Base-by-base conservation (phyloP, 2,113 vertebrate genomes). In the Callionymus lyra region DNA sequence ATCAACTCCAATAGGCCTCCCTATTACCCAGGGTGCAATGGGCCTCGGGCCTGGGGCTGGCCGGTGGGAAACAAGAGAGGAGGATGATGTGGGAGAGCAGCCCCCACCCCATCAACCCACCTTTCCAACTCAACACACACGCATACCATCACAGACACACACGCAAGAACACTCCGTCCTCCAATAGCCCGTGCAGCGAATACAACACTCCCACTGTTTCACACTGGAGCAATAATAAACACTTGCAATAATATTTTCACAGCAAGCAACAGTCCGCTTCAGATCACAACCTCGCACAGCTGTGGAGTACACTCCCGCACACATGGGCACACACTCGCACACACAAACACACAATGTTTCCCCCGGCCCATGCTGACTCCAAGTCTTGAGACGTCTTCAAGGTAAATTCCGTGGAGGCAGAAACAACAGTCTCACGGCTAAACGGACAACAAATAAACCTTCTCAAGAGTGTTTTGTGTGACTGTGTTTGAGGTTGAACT, bases 221-320 rank as follows among this genome's bases (percentile, higher is more conserved):
- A 82, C 83, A 69, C 76, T 72, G 70, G 64, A 80, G 72, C 77
- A 85, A 85, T 85, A 86, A 86, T 87, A 86, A 86, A 86, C 84
- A 85, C 82, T 85, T 85, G 84, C 77, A 80, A 87, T 87, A 87
- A 87, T 86, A 86, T 87, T 87, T 85, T 87, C 80, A 76, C 79
- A 81, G 82, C 84, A 73, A 81, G 77, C 78, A 83, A 80, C 65
- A 72, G 82, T 79, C 79, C 76, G 82, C 81, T 77, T 79, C 82
- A 84, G 79, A 84, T 84, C 84, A 79, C 51, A 72, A 38, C 56
- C 58, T 60, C 19, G 38, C 63, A 34, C 72, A 80, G 74, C 76
- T 77, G 77, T 50, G 40, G 36, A 35, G 49, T 50, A 15, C 62
- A 51, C 63, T 49, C 64, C 63, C 51, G 44, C 34, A 9, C 60